Percentiles rank a stretch among this genome's conserved stretches.
Evolutionary conservation across 2,888 invertebrate genomes (phyloP).

Genomic region (Phaedon cochleariae): DNA sequence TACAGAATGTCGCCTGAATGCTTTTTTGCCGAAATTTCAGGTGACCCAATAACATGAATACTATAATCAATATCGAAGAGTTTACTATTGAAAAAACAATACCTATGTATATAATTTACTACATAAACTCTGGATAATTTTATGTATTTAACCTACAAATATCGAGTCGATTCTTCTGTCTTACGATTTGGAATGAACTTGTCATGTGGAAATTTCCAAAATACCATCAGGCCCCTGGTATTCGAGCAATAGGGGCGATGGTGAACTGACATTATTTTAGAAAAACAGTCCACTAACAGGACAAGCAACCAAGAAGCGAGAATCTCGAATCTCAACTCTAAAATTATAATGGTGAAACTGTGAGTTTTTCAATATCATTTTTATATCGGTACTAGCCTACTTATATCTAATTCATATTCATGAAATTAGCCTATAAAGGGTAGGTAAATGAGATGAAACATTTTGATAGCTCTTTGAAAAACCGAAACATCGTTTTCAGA

Average conservation of each 20-base stretch:
- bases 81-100: no score
- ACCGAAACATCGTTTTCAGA: neutral
- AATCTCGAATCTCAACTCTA: neutral
- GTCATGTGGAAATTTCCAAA: neutral
- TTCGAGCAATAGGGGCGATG: neutral
- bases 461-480: neutral
- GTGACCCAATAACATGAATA: slow-evolving; percentile 2
- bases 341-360: neutral
- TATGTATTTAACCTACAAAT: neutral
- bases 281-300: neutral
- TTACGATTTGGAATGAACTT: neutral
- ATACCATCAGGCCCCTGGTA: neutral
- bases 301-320: neutral
- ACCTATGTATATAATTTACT: neutral
- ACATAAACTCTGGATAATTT: slow-evolving; percentile 1
- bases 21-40: slow-evolving; percentile 8
- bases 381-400: neutral
- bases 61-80: neutral
- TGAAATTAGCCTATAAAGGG: neutral
- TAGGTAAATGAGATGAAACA: neutral
- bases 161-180: neutral
- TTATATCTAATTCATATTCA: neutral
- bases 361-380: neutral
- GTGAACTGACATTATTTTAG: neutral
- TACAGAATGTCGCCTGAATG: neutral